A percentile compares a stretch with the other conserved stretches of the same genome.
phyloP scores from a whole-genome alignment of 1,140 invertebrate species.

The Drosophila sp. region DNA sequence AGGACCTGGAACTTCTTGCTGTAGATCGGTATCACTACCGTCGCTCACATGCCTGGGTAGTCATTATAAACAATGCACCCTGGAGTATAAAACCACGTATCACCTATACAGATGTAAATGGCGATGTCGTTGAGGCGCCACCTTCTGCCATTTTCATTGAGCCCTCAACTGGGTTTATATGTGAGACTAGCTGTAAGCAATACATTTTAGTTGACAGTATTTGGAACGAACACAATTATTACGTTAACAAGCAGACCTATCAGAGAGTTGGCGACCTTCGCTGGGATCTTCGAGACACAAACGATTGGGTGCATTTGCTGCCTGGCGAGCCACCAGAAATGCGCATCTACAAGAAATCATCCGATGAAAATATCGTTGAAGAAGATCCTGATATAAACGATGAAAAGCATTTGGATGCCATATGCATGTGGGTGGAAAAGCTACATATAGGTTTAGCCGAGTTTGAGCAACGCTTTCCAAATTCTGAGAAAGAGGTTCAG shows the following conservation, averaged over 20 bases:
- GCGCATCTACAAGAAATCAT: conserved; percentile 72
- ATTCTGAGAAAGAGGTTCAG: conserved; percentile 87
- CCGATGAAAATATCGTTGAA: conserved; percentile 79
- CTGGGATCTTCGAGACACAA: conserved; percentile 86
- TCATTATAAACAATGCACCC: conserved; percentile 84
- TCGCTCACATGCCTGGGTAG: conserved; percentile 94
- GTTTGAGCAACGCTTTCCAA: conserved; percentile 89
- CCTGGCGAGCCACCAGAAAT: conserved; percentile 86
- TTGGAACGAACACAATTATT: conserved; percentile 95
- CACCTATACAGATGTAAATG: conserved; percentile 62
- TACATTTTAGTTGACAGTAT: conserved; percentile 92
- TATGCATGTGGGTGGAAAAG: conserved; percentile 88
- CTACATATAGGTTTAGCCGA: conserved; percentile 88
- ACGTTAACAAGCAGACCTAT: conserved; percentile 86
- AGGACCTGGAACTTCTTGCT: conserved; percentile 89
- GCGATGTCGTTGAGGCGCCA: conserved; percentile 59
- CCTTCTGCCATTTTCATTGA: conserved; percentile 90
- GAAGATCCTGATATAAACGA: conserved; percentile 79
- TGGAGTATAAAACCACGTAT: conserved; percentile 74
- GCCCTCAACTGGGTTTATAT: conserved; percentile 88
- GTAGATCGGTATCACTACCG: conserved; percentile 89
- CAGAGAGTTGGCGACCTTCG: conserved; percentile 84
- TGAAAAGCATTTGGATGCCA: conserved; percentile 92
- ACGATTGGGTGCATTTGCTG: conserved; percentile 89
- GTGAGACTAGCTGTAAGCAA: conserved; percentile 85